phyloP scores from a whole-genome alignment of 2,113 vertebrate genomes.

The Rhea americana region DNA sequence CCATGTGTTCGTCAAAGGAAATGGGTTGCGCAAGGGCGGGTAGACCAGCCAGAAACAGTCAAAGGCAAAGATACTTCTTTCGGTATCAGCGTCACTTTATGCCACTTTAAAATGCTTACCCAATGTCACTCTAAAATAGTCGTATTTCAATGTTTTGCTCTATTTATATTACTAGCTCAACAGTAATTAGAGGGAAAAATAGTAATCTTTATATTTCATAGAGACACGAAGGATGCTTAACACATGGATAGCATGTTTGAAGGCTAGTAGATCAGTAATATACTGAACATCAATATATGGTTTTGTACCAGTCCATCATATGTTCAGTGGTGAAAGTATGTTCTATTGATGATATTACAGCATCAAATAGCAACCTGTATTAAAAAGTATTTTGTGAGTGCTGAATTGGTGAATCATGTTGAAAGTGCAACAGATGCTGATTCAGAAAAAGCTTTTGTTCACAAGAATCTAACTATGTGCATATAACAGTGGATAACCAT shows the following conservation, averaged over 20 bases:
- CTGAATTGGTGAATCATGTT: background rate
- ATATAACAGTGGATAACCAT: fast-evolving
- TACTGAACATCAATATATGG: background rate
- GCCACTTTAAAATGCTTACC: background rate
- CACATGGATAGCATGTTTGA: background rate
- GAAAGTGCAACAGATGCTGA: background rate
- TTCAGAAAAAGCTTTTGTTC: background rate
- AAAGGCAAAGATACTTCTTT: background rate
- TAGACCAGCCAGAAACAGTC: background rate
- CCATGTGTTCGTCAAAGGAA: background rate
- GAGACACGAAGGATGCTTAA: background rate
- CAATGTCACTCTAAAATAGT: background rate
- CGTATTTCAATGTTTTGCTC: background rate
- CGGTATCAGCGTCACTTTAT: background rate
- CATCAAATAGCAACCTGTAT: fast-evolving
- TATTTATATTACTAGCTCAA: background rate
- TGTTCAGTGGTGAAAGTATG: background rate
- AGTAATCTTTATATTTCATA: background rate
- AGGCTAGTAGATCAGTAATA: background rate
- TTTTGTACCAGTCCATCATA: background rate
- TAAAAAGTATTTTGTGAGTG: background rate
- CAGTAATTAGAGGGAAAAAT: background rate
- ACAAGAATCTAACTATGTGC: background rate
- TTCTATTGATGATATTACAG: background rate
- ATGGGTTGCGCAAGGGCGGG: background rate